Evolutionary conservation across 2,113 vertebrate genomes (phyloP).

Genomic region (Istiophorus platypterus): DNA sequence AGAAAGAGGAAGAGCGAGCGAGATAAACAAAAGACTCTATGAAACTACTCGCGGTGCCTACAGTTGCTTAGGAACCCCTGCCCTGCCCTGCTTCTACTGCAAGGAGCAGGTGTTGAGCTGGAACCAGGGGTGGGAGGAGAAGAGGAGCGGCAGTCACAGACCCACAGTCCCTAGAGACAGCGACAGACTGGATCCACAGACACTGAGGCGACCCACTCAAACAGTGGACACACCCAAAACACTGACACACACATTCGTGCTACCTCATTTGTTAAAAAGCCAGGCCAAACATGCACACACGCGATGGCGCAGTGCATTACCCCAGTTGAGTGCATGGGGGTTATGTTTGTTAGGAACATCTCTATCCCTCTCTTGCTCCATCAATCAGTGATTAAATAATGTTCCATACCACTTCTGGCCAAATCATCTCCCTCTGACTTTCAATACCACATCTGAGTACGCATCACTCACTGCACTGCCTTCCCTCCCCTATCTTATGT

Average conservation of each 20-base stretch:
- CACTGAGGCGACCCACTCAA: conserved; percentile 46
- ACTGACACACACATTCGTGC: conserved; percentile 35
- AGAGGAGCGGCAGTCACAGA: conserved; percentile 62
- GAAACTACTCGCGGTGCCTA: conserved; percentile 26
- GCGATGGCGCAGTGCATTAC: conserved; percentile 41
- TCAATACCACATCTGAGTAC: conserved; percentile 49
- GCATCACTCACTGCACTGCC: neutral
- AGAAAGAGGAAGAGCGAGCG: conserved; percentile 17
- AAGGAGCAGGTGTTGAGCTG: conserved; percentile 81
- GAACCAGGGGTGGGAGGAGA: conserved; percentile 76
- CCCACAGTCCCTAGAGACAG: conserved; percentile 73
- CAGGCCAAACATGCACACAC: conserved; percentile 29
- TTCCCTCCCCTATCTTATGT: conserved; percentile 36
- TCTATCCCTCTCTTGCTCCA: conserved; percentile 74
- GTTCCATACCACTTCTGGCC: conserved; percentile 53
- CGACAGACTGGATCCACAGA: conserved; percentile 76
- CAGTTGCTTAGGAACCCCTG: conserved; percentile 77
- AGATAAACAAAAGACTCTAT: conserved; percentile 47
- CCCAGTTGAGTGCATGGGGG: conserved; percentile 64
- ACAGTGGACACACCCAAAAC: conserved; percentile 66
- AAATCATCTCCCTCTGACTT: conserved; percentile 63
- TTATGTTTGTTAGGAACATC: conserved; percentile 78
- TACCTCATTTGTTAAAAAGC: conserved; percentile 50
- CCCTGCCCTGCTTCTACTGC: conserved; percentile 64
- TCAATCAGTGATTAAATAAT: conserved; percentile 73